phyloP scores from a whole-genome alignment of 2,888 invertebrate genomes.

The Drosophila tanythrix region DNA sequence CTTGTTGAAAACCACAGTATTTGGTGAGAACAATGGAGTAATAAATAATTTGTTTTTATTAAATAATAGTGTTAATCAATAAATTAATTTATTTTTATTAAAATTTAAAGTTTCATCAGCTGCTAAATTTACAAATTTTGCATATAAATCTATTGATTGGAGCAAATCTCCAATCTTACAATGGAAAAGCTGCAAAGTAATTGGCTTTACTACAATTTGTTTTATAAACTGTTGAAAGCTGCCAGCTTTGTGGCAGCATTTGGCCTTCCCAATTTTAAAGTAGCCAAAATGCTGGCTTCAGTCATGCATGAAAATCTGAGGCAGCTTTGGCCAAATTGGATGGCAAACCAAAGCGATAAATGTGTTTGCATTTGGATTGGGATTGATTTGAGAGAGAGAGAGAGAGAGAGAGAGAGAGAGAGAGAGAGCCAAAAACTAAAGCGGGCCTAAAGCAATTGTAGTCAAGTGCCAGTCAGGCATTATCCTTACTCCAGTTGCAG shows the following conservation, averaged over 20 bases:
- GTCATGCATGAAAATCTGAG: constrained; percentile 49
- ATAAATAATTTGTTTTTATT: not conserved
- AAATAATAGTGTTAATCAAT: not conserved
- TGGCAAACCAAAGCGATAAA: constrained; percentile 49
- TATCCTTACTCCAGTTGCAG: not conserved
- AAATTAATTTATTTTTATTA: not conserved
- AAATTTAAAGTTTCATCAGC: not conserved
- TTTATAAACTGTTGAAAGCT: constrained; percentile 3
- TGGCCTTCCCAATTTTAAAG: constrained; percentile 10
- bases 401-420: not conserved
- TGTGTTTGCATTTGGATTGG: constrained; percentile 33
- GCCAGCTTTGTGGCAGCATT: not conserved
- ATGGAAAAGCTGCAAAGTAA: not conserved
- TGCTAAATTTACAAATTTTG: not conserved
- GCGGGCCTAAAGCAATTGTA: not conserved
- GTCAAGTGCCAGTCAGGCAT: constrained; percentile 1
- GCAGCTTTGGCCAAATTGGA: constrained; percentile 41
- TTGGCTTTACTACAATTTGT: not conserved
- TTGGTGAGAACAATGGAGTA: not conserved
- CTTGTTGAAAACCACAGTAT: no score
- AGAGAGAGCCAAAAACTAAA: constrained; percentile 6
- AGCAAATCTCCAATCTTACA: not conserved
- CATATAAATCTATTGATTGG: not conserved
- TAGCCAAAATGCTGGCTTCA: constrained; percentile 34
- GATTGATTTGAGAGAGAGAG: constrained; percentile 12